phyloP scores from a whole-genome alignment of 2,888 invertebrate species.

The Pediacus dermestoides region DNA sequence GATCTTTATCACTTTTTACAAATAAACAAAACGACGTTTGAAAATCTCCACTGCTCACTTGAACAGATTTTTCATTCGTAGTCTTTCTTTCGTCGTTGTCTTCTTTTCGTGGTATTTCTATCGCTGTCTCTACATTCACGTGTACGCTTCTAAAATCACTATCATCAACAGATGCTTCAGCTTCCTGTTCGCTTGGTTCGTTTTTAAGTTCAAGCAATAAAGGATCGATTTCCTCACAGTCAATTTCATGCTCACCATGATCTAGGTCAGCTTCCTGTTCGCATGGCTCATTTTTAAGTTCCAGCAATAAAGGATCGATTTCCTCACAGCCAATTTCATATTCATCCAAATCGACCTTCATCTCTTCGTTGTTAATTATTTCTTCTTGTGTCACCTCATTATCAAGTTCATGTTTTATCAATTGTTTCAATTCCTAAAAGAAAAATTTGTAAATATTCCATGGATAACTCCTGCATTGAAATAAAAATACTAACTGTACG shows the following conservation, averaged over 20 bases:
- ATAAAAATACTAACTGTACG: background rate
- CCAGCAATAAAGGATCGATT: too few relatives aligned
- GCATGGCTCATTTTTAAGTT: too few relatives aligned
- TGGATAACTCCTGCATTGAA: background rate
- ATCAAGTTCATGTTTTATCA: background rate
- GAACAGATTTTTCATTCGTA: slow-evolving; percentile 2
- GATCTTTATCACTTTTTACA: slow-evolving; percentile 1
- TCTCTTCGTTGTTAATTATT: background rate
- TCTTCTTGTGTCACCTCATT: background rate
- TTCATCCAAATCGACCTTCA: background rate
- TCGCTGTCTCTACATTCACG: background rate
- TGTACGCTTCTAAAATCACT: background rate
- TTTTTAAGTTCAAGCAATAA: too few relatives aligned
- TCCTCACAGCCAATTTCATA: background rate
- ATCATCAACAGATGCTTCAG: background rate
- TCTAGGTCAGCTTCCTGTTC: too few relatives aligned
- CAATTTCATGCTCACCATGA: too few relatives aligned
- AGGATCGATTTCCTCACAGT: too few relatives aligned
- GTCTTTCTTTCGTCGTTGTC: background rate
- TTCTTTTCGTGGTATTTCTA: background rate
- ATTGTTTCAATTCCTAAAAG: background rate
- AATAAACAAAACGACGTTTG: background rate
- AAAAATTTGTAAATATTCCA: background rate
- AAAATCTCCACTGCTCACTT: background rate
- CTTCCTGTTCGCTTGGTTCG: background rate